Base-by-base conservation (phyloP, 2,797 vertebrate genomes). In the Limnodromus scolopaceus region DNA sequence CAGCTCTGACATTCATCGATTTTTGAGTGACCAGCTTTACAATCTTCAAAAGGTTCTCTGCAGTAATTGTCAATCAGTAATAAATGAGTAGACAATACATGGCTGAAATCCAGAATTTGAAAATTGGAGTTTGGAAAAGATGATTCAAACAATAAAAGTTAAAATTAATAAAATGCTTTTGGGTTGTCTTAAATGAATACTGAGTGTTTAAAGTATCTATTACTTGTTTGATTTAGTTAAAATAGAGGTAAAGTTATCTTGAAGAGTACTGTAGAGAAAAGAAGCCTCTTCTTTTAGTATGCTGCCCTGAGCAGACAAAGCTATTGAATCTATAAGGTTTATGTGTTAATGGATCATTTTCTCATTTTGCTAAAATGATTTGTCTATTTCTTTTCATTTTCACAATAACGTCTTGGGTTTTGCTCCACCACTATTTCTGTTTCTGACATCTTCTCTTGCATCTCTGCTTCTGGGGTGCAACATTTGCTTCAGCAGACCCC, bases 321-420 rank as follows among this genome's bases (percentile, higher is more conserved):
- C 15, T 38, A 45, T 10, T 65, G 71, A 83, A 64, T 36, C 30
- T 45, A 72, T 76, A 76, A 82, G 1, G 0, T 71, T 87, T 64
- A 39, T 11, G 9, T 13, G 10, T 25, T 45, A 51, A 32, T 25
- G 39, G 13, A 23, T 18, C 14, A 15, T 38, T 69, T 6, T 30
- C 7, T 75, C 58, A 28, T 76, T 84, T 61, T 81, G 48, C n/a
- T 72, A 55, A 81, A 91, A 22, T 1, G 0, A 14, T 46, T 58
- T 72, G 5, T 11, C 8, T 60, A 20, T 69, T 91, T 58, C 2
- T 78, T 80, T 68, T 78, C 1, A 32, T 63, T 80, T 74, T 76
- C 41, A 41, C 3, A 0, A 22, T 10, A 3, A 65, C 63, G 4
- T 28, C 14, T 46, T 38, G 11, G 0, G 0, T 71, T 84, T 72